These are phyloP conservation scores for Anguilla anguilla DNA, from an alignment of 2,797 vertebrate species.

Conservation along the genomic window DNA sequence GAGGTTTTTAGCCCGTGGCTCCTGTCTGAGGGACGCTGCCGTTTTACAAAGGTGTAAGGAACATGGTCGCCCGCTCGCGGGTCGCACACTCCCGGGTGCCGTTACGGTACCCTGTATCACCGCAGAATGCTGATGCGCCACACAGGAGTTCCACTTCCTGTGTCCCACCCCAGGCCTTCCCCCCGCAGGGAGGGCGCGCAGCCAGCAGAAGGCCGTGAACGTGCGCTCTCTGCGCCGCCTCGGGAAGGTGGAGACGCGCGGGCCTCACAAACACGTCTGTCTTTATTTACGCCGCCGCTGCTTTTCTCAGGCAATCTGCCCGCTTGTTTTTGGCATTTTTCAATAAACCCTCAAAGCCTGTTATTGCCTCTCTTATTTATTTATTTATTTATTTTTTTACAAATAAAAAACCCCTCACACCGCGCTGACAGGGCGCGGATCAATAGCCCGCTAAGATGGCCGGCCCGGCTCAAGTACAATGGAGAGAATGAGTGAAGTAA, in stretches of 20 bases:
- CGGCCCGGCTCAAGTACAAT: slow-evolving; percentile 42
- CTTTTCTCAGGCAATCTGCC: slow-evolving; percentile 57
- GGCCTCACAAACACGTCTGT: slow-evolving; percentile 43
- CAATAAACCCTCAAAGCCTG: slow-evolving; percentile 65
- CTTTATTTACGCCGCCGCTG: slow-evolving; percentile 43
- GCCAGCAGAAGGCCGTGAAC: not conserved
- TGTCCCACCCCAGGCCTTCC: not conserved
- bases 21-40: slow-evolving; percentile 34
- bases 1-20: not conserved
- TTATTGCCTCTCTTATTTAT: slow-evolving; percentile 62
- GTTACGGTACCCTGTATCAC: not conserved
- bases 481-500: slow-evolving; percentile 57
- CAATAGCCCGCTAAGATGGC: slow-evolving; percentile 59
- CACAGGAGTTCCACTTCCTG: not conserved
- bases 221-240: not conserved
- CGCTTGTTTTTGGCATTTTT: slow-evolving; percentile 57
- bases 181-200: not conserved
- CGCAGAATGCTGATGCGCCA: not conserved
- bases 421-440: slow-evolving; percentile 54
- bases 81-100: slow-evolving; percentile 29
- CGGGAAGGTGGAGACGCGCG: not conserved
- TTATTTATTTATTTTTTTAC: slow-evolving; percentile 59
- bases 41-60: slow-evolving; percentile 43
- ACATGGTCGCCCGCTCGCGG: slow-evolving; percentile 37
- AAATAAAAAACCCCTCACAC: slow-evolving; percentile 56